These are phyloP conservation scores for Rhea pennata DNA, from an alignment of 2,113 vertebrate genomes.

Conservation along the genomic window DNA sequence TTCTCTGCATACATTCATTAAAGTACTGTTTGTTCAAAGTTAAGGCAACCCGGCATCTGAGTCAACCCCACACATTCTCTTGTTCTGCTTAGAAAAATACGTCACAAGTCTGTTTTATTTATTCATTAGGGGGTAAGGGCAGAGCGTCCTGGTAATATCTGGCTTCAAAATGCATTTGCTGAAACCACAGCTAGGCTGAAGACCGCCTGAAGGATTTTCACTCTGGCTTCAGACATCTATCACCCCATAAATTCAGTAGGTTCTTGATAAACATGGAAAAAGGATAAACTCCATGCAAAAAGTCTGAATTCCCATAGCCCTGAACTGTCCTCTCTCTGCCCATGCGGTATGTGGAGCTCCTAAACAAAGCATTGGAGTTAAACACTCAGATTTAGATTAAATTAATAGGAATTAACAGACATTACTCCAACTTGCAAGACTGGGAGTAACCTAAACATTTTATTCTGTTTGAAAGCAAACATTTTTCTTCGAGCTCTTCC, in stretches of 20 bases:
- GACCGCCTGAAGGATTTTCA: neutral
- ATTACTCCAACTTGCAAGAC: neutral
- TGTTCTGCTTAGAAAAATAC: neutral
- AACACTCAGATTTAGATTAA: neutral
- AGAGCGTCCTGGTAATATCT: neutral
- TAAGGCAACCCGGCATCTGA: neutral
- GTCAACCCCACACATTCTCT: neutral
- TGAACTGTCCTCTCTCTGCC: neutral
- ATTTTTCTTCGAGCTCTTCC: neutral
- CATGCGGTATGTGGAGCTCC: neutral
- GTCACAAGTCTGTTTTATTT: neutral
- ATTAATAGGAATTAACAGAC: neutral
- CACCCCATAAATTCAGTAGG: neutral
- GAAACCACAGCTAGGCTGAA: neutral
- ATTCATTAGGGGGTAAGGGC: neutral
- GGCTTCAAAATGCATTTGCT: neutral
- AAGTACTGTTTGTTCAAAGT: neutral
- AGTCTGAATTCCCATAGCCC: neutral
- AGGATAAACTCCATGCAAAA: neutral
- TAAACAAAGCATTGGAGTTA: neutral
- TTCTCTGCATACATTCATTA: neutral
- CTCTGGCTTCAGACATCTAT: neutral
- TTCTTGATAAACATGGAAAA: neutral
- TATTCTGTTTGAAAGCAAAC: slow-evolving; percentile 10
- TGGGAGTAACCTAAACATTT: slow-evolving; percentile 7